Conservation (phyloP, 2,888 invertebrate genomes). For the Synergus itoensis region DNA sequence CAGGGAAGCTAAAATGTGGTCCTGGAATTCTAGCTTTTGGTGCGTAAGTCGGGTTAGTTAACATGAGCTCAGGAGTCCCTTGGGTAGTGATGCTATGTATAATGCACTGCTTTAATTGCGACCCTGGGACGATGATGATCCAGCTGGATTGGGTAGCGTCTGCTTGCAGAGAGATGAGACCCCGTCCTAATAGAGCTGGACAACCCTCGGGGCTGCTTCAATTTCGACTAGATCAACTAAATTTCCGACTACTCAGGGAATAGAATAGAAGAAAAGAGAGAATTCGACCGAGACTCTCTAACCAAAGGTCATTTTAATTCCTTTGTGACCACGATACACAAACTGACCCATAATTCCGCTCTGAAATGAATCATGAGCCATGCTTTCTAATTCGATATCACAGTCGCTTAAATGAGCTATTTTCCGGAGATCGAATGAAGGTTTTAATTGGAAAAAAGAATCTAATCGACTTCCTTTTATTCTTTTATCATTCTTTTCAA, state of each 20-base stretch:
- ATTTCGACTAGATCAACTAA: constrained; percentile 36
- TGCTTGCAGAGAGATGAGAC: constrained; percentile 41
- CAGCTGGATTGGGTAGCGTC: constrained; percentile 52
- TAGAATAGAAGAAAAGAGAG: constrained; percentile 28
- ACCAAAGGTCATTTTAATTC: neutral
- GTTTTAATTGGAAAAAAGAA: too few species aligned
- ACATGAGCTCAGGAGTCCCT: constrained; percentile 17
- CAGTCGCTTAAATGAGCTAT: too few species aligned
- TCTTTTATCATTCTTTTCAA: too few species aligned
- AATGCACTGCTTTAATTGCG: constrained; percentile 51
- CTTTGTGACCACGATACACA: constrained; percentile 3
- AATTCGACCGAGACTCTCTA: neutral
- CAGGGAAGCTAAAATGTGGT: constrained; percentile 16
- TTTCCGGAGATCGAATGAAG: too few species aligned
- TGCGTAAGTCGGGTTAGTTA: neutral
- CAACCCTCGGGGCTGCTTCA: constrained; percentile 52
- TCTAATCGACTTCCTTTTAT: too few species aligned
- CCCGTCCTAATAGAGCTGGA: constrained; percentile 55
- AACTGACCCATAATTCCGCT: constrained; percentile 8
- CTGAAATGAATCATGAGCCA: constrained; percentile 13
- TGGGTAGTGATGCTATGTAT: constrained; percentile 37
- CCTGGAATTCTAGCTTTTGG: constrained; percentile 1
- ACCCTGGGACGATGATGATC: constrained; percentile 55
- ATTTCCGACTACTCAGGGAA: neutral
- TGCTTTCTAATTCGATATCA: too few species aligned